A percentile compares a stretch with the other conserved stretches of the same genome.
Conservation (phyloP, 2,797 vertebrate species). For the Artibeus lituratus region DNA sequence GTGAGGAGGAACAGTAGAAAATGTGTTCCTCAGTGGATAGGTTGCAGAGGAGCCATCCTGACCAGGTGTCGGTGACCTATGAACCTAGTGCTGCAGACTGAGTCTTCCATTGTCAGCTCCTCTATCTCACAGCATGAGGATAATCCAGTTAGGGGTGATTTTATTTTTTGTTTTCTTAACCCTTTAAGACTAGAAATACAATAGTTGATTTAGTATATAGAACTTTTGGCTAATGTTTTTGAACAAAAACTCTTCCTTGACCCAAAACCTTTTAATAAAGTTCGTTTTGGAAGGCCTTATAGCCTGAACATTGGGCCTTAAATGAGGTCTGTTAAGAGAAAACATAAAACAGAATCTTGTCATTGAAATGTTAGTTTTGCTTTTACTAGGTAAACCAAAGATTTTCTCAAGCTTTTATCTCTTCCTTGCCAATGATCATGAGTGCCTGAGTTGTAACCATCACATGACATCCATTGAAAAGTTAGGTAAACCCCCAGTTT, state of each 20-base stretch:
- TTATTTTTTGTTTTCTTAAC: background rate
- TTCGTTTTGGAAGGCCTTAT: conserved; percentile 1
- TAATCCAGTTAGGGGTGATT: background rate
- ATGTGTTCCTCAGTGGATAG: background rate
- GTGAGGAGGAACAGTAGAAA: background rate
- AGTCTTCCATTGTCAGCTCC: background rate
- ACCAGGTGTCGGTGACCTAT: background rate
- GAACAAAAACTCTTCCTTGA: background rate
- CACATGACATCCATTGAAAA: background rate
- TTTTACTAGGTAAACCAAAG: background rate
- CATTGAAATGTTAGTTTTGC: background rate
- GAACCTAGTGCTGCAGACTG: background rate
- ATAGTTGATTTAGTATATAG: background rate
- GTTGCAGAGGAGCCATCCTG: background rate
- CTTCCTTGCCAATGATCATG: background rate
- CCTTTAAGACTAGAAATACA: background rate
- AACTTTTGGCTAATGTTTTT: conserved; percentile 2
- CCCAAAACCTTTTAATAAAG: background rate
- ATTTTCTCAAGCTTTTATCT: background rate
- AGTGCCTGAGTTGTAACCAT: background rate
- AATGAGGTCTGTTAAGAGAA: conserved; percentile 1
- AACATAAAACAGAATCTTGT: background rate
- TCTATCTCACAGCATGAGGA: background rate
- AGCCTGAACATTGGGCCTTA: background rate
- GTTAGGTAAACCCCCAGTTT: background rate